Evolutionary conservation across 2,113 vertebrate genomes (phyloP), one percentile per base, ranked within the genome.

Genomic region (Oenanthe melanoleuca): DNA sequence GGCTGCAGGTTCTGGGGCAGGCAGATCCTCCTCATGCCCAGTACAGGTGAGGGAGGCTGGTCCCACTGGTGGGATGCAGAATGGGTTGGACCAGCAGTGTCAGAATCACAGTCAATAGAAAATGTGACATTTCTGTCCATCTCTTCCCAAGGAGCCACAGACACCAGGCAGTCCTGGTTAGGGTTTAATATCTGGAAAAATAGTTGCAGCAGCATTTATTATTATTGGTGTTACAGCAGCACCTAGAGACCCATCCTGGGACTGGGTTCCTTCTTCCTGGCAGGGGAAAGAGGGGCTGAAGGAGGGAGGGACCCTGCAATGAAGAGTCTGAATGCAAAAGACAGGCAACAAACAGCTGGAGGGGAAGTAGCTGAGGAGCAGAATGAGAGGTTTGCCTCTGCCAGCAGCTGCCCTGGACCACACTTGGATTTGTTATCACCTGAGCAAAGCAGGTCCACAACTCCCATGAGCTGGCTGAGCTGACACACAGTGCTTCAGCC

Each of bases 221-320:
- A 85, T 88, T 94, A 26, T 1, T 95, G 72, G 79, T 94, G 90
- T 70, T 96, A 86, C 4, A 96, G 93, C 94, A 97, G 67, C 96
- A 96, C 94, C 94, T 96, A 96, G 67, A 91, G 94, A 96, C 89
- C 37, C 38, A 5, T 90, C 33, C 31, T 40, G 94, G 93, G 89
- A 95, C 74, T 95, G 80, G 57, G 55, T 50, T 82, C 34, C 19
- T 80, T 64, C 64, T 42, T 34, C 42, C 33, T 47, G 29, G 34
- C 15, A 50, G 5, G 65, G 31, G 14, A 75, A 75, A 66, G 40
- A 45, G 13, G 16, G 12, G 28, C 26, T 69, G 66, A 42, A 56
- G 11, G 24, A 63, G 29, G 6, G 7, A 44, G 29, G 6, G 7
- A 44, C 22, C 47, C 47, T 2, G 12, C 24, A 81, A 28, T 0